Base-by-base conservation (phyloP, 2,888 invertebrate genomes). In the Eupithecia dodoneata region DNA sequence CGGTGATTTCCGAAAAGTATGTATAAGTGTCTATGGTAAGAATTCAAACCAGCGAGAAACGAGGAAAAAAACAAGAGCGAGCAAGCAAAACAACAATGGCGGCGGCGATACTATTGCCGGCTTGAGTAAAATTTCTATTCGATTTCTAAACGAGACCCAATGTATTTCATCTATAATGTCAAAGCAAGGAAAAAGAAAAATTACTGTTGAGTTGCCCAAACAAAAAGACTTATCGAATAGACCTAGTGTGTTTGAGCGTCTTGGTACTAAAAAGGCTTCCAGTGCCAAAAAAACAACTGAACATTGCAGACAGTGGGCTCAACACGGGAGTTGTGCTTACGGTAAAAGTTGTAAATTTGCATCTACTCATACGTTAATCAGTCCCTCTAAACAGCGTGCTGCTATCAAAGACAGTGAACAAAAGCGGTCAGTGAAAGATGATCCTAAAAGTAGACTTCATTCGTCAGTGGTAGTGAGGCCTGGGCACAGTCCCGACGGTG, bases 191-290 rank as follows among this genome's bases (percentile, higher is more conserved):
- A 96, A 97, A 96, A 96, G 97, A 92, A 97, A 97, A 96, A 97
- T 97, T 92, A 97, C 97, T 91, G 97, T 97, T 91, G 97, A 97
- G 93, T 95, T 97, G 93, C 96, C 96, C 89, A 96, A 96, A 96
- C 95, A 95, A 90, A 97, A 97, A 95, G 96, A 96, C 89, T 92
- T 96, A 85, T 91, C 96, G 90, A 93, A 93, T 88, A 96, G 97
- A 92, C 97, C 97, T 83, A 97, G 97, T 95, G 97, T 98, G 84
- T 98, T 98, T 94, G 97, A 97, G 93, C 96, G 97, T 86, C 96
- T 97, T 87, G 97, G 97, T 84, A 97, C 97, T 69, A 97, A 97
- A 93, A 97, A 97, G 88, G 76, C 76, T 74, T 94, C 96, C 49
- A 92, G 91, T 87, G 89, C 90, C 83, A 95, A 95, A 90, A 95